Conservation (phyloP, 2,888 invertebrate genomes). For the Apeira syringaria region DNA sequence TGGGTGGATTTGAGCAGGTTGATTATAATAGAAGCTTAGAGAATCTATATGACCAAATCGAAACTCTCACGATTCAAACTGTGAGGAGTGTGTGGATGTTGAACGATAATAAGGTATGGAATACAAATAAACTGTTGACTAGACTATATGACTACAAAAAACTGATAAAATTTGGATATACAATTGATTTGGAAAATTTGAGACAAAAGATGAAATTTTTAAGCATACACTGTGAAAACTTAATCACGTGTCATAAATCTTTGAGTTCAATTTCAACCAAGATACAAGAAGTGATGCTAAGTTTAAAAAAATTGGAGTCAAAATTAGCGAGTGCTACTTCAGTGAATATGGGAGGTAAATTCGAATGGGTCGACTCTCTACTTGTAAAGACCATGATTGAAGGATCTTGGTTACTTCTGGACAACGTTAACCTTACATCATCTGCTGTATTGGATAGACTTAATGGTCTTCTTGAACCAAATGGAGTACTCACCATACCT, state of each 20-base stretch:
- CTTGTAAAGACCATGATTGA: constrained; percentile 92
- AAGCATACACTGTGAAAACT: constrained; percentile 48
- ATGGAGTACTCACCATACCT: constrained; percentile 93
- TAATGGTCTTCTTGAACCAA: constrained; percentile 97
- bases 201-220: constrained; percentile 58
- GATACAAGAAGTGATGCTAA: constrained; percentile 50
- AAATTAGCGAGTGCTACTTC: constrained; percentile 82
- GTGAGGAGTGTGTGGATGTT: constrained; percentile 73
- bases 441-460: constrained; percentile 98
- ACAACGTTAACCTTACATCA: constrained; percentile 97
- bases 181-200: constrained; percentile 49
- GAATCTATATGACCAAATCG: constrained; percentile 84
- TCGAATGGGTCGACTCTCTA: constrained; percentile 96
- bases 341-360: constrained; percentile 93
- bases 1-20: constrained; percentile 98
- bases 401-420: constrained; percentile 93
- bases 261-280: constrained; percentile 31
- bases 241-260: constrained; percentile 39
- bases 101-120: constrained; percentile 44
- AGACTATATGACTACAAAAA: constrained; percentile 56
- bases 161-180: constrained; percentile 40
- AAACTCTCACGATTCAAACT: constrained; percentile 76
- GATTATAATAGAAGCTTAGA: constrained; percentile 90
- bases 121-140: constrained; percentile 52
- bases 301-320: constrained; percentile 59